Conservation (phyloP, 2,113 vertebrate species). For the Polypterus senegalus region DNA sequence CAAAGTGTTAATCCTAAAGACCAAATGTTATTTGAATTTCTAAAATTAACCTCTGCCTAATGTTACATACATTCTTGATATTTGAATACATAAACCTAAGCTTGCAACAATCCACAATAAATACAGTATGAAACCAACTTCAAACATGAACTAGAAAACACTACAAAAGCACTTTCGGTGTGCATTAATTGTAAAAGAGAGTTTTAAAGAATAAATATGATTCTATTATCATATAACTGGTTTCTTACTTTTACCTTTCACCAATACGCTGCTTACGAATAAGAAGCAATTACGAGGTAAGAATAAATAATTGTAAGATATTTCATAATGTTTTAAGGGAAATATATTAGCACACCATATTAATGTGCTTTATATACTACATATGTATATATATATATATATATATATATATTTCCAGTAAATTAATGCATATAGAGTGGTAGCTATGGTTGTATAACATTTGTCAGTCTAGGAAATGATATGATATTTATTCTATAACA, state of each 20-base stretch:
- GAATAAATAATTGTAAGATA: too few species aligned
- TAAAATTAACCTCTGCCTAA: slow-evolving; percentile 6
- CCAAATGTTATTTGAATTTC: background rate
- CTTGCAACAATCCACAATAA: background rate
- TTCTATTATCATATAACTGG: too few species aligned
- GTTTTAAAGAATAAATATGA: background rate
- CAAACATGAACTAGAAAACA: background rate
- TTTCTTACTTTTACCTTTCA: too few species aligned
- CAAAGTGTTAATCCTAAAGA: background rate
- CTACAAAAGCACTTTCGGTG: background rate
- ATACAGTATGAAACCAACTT: background rate
- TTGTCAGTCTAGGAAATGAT: too few species aligned
- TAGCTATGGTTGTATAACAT: too few species aligned
- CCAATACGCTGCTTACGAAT: too few species aligned
- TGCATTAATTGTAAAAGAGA: background rate
- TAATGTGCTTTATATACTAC: background rate
- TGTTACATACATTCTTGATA: background rate
- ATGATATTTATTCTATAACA: too few species aligned
- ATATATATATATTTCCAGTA: background rate
- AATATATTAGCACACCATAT: too few species aligned
- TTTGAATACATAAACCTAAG: background rate
- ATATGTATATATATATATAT: background rate
- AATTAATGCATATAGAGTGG: background rate
- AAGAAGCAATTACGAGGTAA: too few species aligned
- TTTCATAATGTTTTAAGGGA: too few species aligned